Conservation (phyloP, 2,113 vertebrate species). For the Ammodytes dubius region DNA sequence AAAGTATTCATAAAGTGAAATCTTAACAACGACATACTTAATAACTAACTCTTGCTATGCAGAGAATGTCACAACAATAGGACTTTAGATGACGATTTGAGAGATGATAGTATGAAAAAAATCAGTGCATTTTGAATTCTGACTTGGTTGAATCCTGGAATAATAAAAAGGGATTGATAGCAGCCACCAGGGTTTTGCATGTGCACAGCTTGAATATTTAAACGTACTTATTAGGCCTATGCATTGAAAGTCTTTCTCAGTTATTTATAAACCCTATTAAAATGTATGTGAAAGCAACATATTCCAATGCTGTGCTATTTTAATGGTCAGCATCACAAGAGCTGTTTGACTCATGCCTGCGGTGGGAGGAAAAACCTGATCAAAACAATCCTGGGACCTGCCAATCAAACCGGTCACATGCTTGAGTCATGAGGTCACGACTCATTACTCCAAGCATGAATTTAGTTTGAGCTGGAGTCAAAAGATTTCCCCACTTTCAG, state of each 20-base stretch:
- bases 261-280: background rate
- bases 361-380: background rate
- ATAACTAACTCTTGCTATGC: background rate
- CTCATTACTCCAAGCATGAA: background rate
- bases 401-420: background rate
- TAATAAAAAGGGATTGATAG: background rate
- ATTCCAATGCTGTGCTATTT: background rate
- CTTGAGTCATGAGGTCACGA: background rate
- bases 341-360: background rate
- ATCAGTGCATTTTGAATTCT: background rate
- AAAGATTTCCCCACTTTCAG: conserved; percentile 22
- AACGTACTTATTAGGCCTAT: background rate
- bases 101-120: background rate
- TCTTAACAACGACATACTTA: background rate
- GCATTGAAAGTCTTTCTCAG: background rate
- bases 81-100: background rate
- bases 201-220: background rate
- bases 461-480: conserved; percentile 25
- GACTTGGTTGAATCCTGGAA: background rate
- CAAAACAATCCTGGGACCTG: background rate
- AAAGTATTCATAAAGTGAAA: background rate
- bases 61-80: background rate
- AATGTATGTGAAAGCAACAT: background rate
- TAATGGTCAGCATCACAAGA: background rate
- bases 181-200: background rate